phyloP scores from a whole-genome alignment of 2,888 invertebrate genomes.

The Eudemis profundana region DNA sequence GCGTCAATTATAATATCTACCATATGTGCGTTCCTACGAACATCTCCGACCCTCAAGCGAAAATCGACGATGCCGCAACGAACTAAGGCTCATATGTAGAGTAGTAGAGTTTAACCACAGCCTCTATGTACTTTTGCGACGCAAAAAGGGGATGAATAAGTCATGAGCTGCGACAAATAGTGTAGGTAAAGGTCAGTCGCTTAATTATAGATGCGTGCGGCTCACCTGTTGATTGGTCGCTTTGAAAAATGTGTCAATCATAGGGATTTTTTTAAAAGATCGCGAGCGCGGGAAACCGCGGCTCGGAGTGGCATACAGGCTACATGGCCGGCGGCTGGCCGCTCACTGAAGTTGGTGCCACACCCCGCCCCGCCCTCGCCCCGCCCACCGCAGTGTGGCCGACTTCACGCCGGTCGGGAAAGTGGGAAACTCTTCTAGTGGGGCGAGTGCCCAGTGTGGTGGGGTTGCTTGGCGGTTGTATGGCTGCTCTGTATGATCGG shows the following conservation, averaged over 20 bases:
- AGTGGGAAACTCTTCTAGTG: slow-evolving; percentile 73
- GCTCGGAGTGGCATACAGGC: slow-evolving; percentile 55
- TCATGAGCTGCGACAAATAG: slow-evolving; percentile 80
- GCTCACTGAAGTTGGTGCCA: slow-evolving; percentile 58
- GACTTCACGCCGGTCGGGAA: slow-evolving; percentile 75
- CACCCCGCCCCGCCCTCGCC: slow-evolving; percentile 67
- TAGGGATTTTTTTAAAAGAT: slow-evolving; percentile 49
- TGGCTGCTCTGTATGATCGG: slow-evolving; percentile 12
- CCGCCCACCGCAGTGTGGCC: slow-evolving; percentile 70
- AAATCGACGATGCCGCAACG: slow-evolving; percentile 4
- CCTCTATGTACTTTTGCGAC: slow-evolving; percentile 56
- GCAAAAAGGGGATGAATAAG: slow-evolving; percentile 80
- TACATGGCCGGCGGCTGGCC: slow-evolving; percentile 47
- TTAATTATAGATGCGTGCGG: slow-evolving; percentile 71
- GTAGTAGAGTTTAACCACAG: slow-evolving; percentile 2
- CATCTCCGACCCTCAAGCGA: slow-evolving; percentile 7
- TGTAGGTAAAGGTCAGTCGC: slow-evolving; percentile 77
- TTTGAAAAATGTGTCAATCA: slow-evolving; percentile 47
- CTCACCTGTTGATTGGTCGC: slow-evolving; percentile 70
- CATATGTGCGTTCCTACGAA: slow-evolving; percentile 55
- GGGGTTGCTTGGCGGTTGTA: slow-evolving; percentile 44
- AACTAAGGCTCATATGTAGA: slow-evolving; percentile 11
- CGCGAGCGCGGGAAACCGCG: slow-evolving; percentile 62
- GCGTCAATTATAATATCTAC: slow-evolving; percentile 75
- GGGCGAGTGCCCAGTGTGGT: slow-evolving; percentile 56